These are phyloP conservation scores for Sebastes steindachneri DNA, from an alignment of 2,797 vertebrate genomes.

Conservation along the genomic window DNA sequence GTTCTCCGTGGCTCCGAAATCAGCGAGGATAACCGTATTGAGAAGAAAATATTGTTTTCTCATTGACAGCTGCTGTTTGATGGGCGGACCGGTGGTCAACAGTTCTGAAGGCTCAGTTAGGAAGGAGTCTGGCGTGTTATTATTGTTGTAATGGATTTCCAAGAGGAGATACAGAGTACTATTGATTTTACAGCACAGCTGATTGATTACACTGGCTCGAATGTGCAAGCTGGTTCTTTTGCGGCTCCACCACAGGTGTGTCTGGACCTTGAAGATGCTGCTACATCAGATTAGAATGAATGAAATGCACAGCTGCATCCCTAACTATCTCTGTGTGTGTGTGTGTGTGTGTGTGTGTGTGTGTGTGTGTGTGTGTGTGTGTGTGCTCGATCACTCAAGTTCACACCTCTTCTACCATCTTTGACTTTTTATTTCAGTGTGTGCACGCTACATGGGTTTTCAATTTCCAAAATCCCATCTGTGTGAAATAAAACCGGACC, in stretches of 20 bases:
- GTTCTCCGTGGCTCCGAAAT: constrained; percentile 10
- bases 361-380: background rate
- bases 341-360: background rate
- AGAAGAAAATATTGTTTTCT: constrained; percentile 18
- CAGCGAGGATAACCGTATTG: constrained; percentile 14
- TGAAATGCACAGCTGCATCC: background rate
- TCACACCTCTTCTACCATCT: background rate
- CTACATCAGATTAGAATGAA: background rate
- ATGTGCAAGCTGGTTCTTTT: constrained; percentile 11
- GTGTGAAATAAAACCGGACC: constrained; percentile 38
- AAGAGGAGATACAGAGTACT: constrained; percentile 7
- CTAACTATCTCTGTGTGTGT: background rate
- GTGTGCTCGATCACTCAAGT: background rate
- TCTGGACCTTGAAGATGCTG: background rate
- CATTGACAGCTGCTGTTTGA: constrained; percentile 31
- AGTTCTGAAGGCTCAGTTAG: background rate
- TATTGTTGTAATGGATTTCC: constrained; percentile 32
- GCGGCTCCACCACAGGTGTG: background rate
- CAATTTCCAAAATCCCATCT: constrained; percentile 54
- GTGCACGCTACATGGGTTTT: constrained; percentile 56
- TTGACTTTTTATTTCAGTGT: constrained; percentile 15
- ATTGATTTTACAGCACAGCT: constrained; percentile 40
- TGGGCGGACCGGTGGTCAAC: background rate
- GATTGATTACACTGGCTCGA: constrained; percentile 19
- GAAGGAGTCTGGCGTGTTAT: constrained; percentile 12